Evolutionary conservation across 2,113 vertebrate genomes (phyloP).

Genomic region (Myanophis thanlyinensis): DNA sequence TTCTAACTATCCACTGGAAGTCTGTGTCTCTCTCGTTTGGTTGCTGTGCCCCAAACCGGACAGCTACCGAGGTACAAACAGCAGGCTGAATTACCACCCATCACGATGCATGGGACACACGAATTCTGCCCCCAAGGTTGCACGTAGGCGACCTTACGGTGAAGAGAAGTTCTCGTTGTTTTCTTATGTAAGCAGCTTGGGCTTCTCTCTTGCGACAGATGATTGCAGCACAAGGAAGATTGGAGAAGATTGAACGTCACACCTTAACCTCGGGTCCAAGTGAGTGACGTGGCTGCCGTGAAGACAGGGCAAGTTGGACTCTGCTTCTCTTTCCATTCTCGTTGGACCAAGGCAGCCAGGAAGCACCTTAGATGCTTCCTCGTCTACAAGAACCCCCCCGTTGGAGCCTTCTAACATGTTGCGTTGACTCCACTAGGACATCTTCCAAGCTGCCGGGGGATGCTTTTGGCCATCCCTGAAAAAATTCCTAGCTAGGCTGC

Average conservation of each 20-base stretch:
- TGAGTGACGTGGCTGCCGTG: neutral
- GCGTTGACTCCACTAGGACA: neutral
- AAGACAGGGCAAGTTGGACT: neutral
- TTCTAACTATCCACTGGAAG: neutral
- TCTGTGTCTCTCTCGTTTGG: neutral
- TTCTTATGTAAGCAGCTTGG: neutral
- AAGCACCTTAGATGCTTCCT: neutral
- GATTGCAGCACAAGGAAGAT: conserved; percentile 18
- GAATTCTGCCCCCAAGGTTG: neutral
- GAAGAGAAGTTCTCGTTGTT: neutral
- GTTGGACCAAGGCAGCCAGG: neutral
- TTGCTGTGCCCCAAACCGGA: neutral
- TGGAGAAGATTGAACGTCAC: neutral
- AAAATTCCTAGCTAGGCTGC: neutral
- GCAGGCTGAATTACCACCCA: neutral
- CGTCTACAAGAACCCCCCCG: neutral
- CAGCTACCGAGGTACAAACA: neutral
- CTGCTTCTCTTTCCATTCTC: neutral
- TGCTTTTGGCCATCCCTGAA: neutral
- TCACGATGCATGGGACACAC: neutral
- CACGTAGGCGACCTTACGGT: neutral
- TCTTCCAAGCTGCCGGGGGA: neutral
- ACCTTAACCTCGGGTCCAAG: neutral
- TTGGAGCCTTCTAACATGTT: neutral
- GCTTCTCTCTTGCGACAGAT: conserved; percentile 30